Evolutionary conservation across 2,888 invertebrate genomes (phyloP), one percentile per base, ranked within the genome.

Genomic region (Leucania comma): DNA sequence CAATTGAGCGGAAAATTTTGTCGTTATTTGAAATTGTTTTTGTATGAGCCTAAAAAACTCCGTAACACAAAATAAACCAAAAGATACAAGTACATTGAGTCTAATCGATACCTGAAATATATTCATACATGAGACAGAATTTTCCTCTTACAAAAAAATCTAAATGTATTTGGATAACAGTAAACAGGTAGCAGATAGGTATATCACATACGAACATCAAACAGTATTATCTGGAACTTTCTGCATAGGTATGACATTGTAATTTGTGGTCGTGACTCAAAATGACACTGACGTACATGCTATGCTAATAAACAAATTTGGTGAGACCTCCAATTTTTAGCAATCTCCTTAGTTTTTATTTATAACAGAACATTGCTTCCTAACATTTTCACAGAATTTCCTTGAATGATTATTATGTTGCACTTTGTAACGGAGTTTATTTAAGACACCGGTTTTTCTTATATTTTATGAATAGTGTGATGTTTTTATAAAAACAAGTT

Each of bases 261-360:
- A 75, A 73, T 72, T 66, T 70, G 42, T 51, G 32, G 42, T 76
- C 79, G 81, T 92, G 92, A 92, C 82, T 90, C 87, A 89, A 70
- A 74, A 61, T 50, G 81, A 81, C 84, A 88, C 81, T 88, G 88
- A 91, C 90, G 85, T 86, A 82, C 70, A 72, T 72, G 74, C 86
- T 81, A 87, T 88, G 90, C 86, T 90, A 90, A 91, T 89, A 81
- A 88, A 84, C 82, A 82, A 87, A 87, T 75, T 73, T 80, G 72
- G 79, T 71, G 77, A 84, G 77, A 78, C 81, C 80, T 84, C 80
- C 59, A 72, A 70, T 75, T 83, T 84, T 78, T 73, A 50, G 67
- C 73, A 72, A 77, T 70, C 60, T 68, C 66, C 65, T 59, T 54
- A 51, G 63, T 71, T 68, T 72, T 72, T 77, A 72, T 65, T 72